These are phyloP conservation scores for Petromus typicus DNA, from an alignment of 2,113 vertebrate species.

Conservation along the genomic window DNA sequence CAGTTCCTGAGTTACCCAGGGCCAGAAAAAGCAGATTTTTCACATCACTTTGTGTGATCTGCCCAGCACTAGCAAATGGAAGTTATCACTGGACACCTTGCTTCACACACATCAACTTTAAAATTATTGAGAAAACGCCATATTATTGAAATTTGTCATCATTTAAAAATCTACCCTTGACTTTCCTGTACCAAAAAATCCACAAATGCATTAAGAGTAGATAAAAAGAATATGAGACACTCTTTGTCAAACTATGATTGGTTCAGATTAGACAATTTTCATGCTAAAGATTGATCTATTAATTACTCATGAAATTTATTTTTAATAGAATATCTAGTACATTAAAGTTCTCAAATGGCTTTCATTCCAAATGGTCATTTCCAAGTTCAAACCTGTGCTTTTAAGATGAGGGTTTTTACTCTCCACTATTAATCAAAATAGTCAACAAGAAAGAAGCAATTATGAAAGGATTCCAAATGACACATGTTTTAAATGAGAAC, in stretches of 20 bases:
- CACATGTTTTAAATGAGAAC: background rate
- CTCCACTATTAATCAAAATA: background rate
- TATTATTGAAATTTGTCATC: background rate
- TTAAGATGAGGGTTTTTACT: background rate
- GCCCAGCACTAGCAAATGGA: rapidly evolving
- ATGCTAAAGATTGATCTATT: background rate
- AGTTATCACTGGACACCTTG: background rate
- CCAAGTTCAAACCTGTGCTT: background rate
- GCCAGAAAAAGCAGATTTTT: rapidly evolving
- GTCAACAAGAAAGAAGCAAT: background rate
- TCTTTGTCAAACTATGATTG: background rate
- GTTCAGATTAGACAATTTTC: background rate
- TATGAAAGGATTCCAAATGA: background rate
- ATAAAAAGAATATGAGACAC: background rate
- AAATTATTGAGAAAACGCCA: background rate
- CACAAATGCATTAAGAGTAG: background rate
- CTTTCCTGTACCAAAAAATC: background rate
- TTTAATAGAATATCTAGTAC: background rate
- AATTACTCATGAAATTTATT: background rate
- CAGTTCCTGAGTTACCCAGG: background rate
- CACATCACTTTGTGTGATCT: background rate
- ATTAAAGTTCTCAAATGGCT: background rate
- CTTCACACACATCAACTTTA: background rate
- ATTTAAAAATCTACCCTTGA: background rate
- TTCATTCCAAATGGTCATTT: background rate